A percentile compares a stretch with the other conserved stretches of the same genome.
phyloP scores from a whole-genome alignment of 2,797 vertebrate species.

The Nothura maculosa region DNA sequence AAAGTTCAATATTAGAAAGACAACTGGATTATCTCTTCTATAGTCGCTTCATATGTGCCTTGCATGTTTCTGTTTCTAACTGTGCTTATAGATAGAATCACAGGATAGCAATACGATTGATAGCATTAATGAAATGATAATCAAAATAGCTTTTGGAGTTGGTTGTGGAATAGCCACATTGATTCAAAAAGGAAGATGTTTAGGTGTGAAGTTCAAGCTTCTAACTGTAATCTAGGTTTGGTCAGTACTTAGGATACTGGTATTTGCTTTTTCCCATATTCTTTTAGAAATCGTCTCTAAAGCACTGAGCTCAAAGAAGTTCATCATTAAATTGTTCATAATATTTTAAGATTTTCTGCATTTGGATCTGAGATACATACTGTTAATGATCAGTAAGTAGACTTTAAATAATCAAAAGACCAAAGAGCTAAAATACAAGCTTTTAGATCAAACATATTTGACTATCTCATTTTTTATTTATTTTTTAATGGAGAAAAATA shows the following conservation, averaged over 20 bases:
- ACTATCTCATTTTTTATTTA: neutral
- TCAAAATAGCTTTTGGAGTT: neutral
- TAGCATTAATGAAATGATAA: neutral
- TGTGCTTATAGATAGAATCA: no score
- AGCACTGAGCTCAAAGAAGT: neutral
- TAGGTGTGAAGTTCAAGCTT: neutral
- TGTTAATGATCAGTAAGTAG: neutral
- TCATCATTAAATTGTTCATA: neutral
- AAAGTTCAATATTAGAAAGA: neutral
- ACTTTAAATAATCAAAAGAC: neutral
- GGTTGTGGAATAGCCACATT: neutral
- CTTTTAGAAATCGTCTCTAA: neutral
- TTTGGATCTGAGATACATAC: neutral
- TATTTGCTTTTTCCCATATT: neutral
- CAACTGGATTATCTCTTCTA: neutral
- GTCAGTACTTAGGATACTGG: neutral
- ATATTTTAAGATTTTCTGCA: conserved; percentile 16
- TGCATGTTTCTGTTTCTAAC: neutral
- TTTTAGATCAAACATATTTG: neutral
- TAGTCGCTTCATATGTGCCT: neutral
- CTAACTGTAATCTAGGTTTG: neutral
- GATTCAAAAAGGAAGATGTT: neutral
- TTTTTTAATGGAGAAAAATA: neutral
- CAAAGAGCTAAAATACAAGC: neutral
- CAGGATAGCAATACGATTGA: neutral